A percentile compares a stretch with the other conserved stretches of the same genome.
These are phyloP conservation scores for Gymnocephalus cernua DNA, from an alignment of 2,113 vertebrate species.

Conservation along the genomic window DNA sequence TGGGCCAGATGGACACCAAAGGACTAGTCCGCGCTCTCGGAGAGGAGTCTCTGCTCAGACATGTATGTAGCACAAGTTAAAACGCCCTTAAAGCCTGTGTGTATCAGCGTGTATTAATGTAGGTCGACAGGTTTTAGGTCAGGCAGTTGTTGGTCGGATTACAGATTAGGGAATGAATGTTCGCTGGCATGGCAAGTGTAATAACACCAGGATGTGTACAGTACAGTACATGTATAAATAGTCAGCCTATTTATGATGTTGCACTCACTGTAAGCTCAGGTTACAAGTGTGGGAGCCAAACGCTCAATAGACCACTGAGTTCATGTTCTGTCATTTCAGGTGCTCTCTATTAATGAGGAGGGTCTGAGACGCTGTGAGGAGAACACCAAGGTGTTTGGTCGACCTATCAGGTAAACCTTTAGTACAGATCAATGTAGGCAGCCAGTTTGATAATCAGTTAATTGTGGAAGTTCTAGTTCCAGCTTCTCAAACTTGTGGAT, in stretches of 20 bases:
- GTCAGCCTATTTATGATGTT: conserved; percentile 12
- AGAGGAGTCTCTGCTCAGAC: conserved; percentile 95
- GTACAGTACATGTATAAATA: conserved; percentile 23
- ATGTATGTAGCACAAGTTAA: conserved; percentile 83
- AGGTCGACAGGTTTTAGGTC: conserved; percentile 29
- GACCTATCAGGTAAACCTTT: conserved; percentile 91
- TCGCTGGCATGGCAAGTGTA: neutral
- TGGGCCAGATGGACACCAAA: conserved; percentile 98
- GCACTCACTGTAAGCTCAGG: neutral
- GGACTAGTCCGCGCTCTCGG: conserved; percentile 95
- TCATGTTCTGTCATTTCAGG: conserved; percentile 77
- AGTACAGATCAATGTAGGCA: neutral
- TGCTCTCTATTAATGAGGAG: conserved; percentile 97
- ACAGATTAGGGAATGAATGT: conserved; percentile 34
- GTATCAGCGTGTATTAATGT: neutral
- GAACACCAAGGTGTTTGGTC: conserved; percentile 95
- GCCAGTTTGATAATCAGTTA: neutral
- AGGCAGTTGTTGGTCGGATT: conserved; percentile 36
- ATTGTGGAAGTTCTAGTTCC: neutral
- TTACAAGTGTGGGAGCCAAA: neutral
- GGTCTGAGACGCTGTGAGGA: conserved; percentile 95
- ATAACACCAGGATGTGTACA: conserved; percentile 30
- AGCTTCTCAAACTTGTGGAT: neutral
- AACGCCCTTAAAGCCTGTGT: neutral
- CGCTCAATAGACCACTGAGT: neutral